phyloP scores from a whole-genome alignment of 2,113 vertebrate species.

The Anseranas semipalmata region DNA sequence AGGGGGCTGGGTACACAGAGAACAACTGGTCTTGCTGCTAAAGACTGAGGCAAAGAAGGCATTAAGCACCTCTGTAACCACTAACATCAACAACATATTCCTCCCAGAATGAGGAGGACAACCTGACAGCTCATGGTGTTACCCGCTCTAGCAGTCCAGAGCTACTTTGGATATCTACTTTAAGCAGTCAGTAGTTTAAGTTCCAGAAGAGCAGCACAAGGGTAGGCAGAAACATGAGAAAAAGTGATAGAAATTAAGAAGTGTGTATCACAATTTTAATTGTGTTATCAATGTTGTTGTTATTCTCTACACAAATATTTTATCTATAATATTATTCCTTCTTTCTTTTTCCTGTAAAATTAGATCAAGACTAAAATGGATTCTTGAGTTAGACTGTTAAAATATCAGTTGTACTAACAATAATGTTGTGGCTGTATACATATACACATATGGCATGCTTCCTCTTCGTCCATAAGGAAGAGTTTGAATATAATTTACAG shows the following conservation, averaged over 20 bases:
- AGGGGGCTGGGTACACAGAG: no score
- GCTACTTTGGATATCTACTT: neutral
- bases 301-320: neutral
- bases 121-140: neutral
- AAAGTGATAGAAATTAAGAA: neutral
- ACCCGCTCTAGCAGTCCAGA: neutral
- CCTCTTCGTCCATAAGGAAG: neutral
- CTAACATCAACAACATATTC: neutral
- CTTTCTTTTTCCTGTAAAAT: neutral
- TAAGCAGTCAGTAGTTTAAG: neutral
- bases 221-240: neutral
- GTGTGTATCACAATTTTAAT: neutral
- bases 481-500: neutral
- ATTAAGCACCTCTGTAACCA: no score
- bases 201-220: neutral
- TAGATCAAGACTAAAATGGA: neutral
- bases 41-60: no score
- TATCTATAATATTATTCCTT: neutral
- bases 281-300: neutral
- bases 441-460: neutral
- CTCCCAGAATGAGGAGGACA: rapidly evolving
- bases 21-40: no score
- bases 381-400: neutral
- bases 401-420: neutral
- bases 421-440: neutral